phyloP scores from a whole-genome alignment of 1,140 invertebrate species.

The Neuroterus valhalla region DNA sequence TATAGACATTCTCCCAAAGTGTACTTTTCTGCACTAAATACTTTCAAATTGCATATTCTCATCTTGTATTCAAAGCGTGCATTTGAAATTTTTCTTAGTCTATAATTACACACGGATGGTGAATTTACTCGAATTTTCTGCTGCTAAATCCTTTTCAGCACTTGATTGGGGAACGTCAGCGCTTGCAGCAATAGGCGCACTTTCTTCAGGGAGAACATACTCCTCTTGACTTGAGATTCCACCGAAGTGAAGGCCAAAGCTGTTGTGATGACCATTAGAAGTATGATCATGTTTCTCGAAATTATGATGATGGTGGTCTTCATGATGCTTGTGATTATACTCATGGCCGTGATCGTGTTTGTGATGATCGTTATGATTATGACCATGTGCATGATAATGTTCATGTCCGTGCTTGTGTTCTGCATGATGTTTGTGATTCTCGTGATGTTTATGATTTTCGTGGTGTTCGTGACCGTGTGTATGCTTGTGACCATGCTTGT shows the following conservation, averaged over 20 bases:
- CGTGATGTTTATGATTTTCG: constrained; percentile 24
- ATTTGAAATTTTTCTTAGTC: background rate
- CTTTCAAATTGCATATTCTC: background rate
- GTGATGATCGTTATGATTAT: background rate
- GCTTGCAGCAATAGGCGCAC: background rate
- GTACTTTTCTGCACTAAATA: no score
- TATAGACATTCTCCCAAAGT: background rate
- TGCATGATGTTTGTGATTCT: constrained; percentile 4
- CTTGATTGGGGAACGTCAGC: background rate
- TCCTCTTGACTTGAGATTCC: background rate
- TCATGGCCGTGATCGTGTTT: background rate
- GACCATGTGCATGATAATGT: background rate
- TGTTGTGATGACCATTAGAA: background rate
- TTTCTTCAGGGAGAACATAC: background rate
- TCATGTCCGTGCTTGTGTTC: background rate
- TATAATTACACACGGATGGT: background rate
- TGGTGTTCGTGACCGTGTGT: background rate
- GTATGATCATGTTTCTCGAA: background rate
- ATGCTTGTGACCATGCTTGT: background rate
- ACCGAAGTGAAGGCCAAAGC: background rate
- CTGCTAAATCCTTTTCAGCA: background rate
- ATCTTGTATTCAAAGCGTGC: background rate
- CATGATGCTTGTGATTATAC: background rate
- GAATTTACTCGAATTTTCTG: background rate
- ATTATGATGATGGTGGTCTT: background rate